Percentiles rank a stretch among this genome's conserved stretches.
phyloP scores from a whole-genome alignment of 2,888 invertebrate genomes.

The Ormyrus pomaceus region DNA sequence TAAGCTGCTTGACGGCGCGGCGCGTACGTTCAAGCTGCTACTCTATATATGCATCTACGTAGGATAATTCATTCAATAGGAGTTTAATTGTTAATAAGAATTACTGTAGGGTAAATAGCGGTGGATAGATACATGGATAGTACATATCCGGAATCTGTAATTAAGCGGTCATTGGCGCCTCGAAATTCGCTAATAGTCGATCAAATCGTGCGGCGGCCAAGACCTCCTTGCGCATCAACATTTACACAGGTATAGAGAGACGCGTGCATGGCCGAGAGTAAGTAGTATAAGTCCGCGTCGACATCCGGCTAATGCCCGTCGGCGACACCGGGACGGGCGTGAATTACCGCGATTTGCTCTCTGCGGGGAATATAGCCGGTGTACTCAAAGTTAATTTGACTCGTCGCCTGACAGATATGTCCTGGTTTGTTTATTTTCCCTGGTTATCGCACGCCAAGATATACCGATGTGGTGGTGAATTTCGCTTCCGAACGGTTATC shows the following conservation, averaged over 20 bases:
- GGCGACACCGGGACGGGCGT: constrained; percentile 31
- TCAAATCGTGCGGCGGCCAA: neutral
- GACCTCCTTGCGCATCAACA: neutral
- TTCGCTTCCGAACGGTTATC: no score
- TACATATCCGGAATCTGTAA: no score
- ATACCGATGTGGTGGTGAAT: no score
- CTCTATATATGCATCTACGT: no score
- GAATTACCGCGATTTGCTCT: constrained; percentile 24
- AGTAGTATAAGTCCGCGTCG: constrained; percentile 41
- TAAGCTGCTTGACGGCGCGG: constrained; percentile 26
- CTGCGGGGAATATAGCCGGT: constrained; percentile 27
- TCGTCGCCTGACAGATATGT: constrained; percentile 27
- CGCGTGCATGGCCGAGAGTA: no score
- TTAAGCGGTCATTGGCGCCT: no score
- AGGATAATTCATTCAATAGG: no score
- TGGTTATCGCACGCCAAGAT: neutral
- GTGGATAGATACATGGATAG: no score
- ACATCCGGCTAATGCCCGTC: constrained; percentile 48
- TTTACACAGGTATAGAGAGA: neutral
- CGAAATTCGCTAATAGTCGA: no score
- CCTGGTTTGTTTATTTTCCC: constrained; percentile 17
- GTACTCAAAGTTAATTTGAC: constrained; percentile 34
- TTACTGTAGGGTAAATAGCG: no score
- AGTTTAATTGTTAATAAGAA: no score
- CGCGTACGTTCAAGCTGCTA: neutral